phyloP scores from a whole-genome alignment of 2,797 vertebrate genomes.

The Glyptemys insculpta region DNA sequence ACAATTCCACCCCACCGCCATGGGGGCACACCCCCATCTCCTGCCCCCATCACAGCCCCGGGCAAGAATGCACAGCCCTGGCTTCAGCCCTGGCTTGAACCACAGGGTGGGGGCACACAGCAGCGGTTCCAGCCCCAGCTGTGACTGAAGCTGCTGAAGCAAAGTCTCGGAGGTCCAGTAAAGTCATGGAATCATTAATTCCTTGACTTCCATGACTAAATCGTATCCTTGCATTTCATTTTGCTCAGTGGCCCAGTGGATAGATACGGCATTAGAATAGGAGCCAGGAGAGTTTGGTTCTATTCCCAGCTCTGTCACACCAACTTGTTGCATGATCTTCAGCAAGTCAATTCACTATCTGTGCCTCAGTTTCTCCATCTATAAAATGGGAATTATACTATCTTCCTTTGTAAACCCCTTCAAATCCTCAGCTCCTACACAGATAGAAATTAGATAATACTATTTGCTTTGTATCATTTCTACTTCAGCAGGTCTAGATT shows the following conservation, averaged over 20 bases:
- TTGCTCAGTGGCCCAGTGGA: not conserved
- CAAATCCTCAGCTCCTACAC: not conserved
- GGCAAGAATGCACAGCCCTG: too few species aligned
- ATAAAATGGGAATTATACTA: not conserved
- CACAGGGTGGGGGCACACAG: too few species aligned
- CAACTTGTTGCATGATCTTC: rapidly evolving
- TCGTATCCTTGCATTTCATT: not conserved
- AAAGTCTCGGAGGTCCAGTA: too few species aligned
- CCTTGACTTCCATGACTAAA: too few species aligned
- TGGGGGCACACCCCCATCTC: too few species aligned
- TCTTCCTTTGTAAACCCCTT: not conserved
- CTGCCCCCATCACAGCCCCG: too few species aligned
- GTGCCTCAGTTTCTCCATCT: not conserved
- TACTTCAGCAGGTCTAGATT: not conserved
- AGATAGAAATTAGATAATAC: not conserved
- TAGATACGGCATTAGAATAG: not conserved
- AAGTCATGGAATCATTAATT: too few species aligned
- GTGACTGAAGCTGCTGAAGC: too few species aligned
- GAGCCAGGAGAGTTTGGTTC: rapidly evolving
- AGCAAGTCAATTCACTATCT: not conserved
- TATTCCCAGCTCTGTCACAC: not conserved
- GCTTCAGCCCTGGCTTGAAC: too few species aligned
- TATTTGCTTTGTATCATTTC: not conserved
- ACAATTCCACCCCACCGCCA: too few species aligned
- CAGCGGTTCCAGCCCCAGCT: too few species aligned